Percentiles rank a stretch among this genome's conserved stretches.
These are phyloP conservation scores for Psococerastis gibbosa DNA, from an alignment of 2,888 invertebrate species.

Conservation along the genomic window DNA sequence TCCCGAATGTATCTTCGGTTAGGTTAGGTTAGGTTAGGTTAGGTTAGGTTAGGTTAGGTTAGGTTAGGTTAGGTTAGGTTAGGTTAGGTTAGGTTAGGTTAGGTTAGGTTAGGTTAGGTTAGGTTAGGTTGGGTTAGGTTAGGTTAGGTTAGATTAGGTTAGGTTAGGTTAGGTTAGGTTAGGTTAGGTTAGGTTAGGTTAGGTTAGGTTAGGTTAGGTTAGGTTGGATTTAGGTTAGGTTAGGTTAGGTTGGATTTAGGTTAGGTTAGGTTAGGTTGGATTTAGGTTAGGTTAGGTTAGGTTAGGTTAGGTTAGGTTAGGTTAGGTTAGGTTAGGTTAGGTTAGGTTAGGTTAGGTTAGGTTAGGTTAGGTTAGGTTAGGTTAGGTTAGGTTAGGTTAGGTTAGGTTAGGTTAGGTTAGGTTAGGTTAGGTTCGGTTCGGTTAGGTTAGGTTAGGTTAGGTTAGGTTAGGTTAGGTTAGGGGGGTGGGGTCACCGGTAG, in stretches of 20 bases:
- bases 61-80: constrained; percentile 1
- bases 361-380: constrained; percentile 1
- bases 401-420: too few species aligned
- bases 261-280: constrained; percentile 1
- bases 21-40: too few species aligned
- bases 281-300: constrained; percentile 1
- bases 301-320: constrained; percentile 1
- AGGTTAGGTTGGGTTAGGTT: too few species aligned
- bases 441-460: too few species aligned
- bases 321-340: constrained; percentile 1
- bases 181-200: too few species aligned
- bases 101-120: too few species aligned
- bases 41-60: constrained; percentile 1
- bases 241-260: constrained; percentile 1
- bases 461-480: too few species aligned
- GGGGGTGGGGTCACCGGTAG: too few species aligned
- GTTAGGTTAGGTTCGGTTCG: too few species aligned
- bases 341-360: constrained; percentile 1
- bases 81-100: constrained; percentile 1
- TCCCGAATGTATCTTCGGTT: too few species aligned
- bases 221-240: constrained; percentile 1
- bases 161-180: too few species aligned
- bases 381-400: constrained; percentile 1
- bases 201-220: constrained; percentile 1
- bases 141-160: too few species aligned